These are phyloP conservation scores for Steatocranus sp. DNA, from an alignment of 2,797 vertebrate species.

Conservation along the genomic window DNA sequence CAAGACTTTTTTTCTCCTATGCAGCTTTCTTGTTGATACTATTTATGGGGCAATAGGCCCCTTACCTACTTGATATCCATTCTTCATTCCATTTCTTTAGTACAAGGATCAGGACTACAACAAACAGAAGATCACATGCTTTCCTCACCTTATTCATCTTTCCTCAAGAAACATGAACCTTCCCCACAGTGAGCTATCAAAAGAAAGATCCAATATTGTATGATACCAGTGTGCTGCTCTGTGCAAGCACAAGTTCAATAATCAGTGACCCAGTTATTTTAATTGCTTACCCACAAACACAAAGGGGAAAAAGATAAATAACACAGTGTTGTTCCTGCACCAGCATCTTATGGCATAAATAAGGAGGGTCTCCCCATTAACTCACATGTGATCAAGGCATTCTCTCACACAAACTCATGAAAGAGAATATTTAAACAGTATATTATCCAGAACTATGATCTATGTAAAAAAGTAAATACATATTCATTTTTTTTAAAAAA, in stretches of 20 bases:
- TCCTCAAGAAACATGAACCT: slow-evolving; percentile 34
- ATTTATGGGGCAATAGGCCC: slow-evolving; percentile 16
- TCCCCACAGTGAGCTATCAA: slow-evolving; percentile 35
- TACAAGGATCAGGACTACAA: slow-evolving; percentile 29
- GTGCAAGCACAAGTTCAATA: slow-evolving; percentile 67
- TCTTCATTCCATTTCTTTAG: slow-evolving; percentile 18
- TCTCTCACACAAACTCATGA: slow-evolving; percentile 69
- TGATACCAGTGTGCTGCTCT: slow-evolving; percentile 45
- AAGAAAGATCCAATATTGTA: slow-evolving; percentile 59
- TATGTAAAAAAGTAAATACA: neutral
- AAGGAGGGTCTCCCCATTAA: slow-evolving; percentile 67
- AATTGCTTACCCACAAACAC: slow-evolving; percentile 79
- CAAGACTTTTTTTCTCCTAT: neutral
- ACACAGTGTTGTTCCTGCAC: slow-evolving; percentile 65
- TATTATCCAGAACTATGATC: slow-evolving; percentile 53
- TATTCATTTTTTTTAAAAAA: neutral
- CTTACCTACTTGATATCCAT: slow-evolving; percentile 17
- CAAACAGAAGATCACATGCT: slow-evolving; percentile 40
- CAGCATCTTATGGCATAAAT: slow-evolving; percentile 60
- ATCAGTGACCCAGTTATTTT: slow-evolving; percentile 79
- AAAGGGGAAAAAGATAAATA: slow-evolving; percentile 68
- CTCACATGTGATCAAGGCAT: slow-evolving; percentile 72
- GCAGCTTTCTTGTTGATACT: neutral
- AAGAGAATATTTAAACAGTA: slow-evolving; percentile 71
- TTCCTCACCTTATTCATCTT: slow-evolving; percentile 28